A percentile compares a stretch with the other conserved stretches of the same genome.
Evolutionary conservation across 2,113 vertebrate genomes (phyloP).

Genomic region (Alces alces): DNA sequence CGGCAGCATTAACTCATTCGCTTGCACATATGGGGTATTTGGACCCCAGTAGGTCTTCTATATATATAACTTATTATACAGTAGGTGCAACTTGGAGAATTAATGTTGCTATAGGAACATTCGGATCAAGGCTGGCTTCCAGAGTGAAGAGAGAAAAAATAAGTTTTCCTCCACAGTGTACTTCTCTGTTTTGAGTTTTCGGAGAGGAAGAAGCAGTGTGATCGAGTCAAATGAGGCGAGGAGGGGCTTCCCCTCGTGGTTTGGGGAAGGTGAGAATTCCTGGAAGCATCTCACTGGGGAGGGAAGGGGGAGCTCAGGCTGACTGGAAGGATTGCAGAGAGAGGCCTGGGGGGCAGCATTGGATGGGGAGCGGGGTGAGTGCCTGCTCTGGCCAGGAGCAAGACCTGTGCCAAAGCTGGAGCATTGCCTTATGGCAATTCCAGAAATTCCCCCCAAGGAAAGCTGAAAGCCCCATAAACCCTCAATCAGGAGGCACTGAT

Average conservation of each 20-base stretch:
- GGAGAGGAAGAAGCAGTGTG: constrained; percentile 50
- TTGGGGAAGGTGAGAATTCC: constrained; percentile 68
- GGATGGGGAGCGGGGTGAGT: accelerated
- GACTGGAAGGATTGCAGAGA: neutral
- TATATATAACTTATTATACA: constrained; percentile 70
- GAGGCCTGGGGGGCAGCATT: accelerated
- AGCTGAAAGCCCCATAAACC: neutral
- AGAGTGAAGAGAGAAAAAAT: constrained; percentile 64
- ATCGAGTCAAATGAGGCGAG: constrained; percentile 58
- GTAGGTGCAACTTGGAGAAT: constrained; percentile 71
- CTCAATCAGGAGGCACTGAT: neutral
- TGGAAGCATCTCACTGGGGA: constrained; percentile 39
- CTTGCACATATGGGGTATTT: constrained; percentile 66
- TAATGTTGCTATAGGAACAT: constrained; percentile 75
- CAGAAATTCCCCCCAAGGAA: neutral
- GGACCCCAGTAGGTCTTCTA: constrained; percentile 68
- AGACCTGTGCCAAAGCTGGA: neutral
- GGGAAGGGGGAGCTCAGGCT: neutral
- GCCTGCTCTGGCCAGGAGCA: neutral
- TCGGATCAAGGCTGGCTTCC: constrained; percentile 67
- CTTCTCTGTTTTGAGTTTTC: constrained; percentile 62
- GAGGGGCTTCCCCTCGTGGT: constrained; percentile 52
- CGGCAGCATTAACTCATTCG: constrained; percentile 66
- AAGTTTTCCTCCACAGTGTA: constrained; percentile 66
- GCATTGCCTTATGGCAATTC: accelerated